Evolutionary conservation across 2,888 invertebrate genomes (phyloP).

Genomic region (Gandaritis pyraliata): DNA sequence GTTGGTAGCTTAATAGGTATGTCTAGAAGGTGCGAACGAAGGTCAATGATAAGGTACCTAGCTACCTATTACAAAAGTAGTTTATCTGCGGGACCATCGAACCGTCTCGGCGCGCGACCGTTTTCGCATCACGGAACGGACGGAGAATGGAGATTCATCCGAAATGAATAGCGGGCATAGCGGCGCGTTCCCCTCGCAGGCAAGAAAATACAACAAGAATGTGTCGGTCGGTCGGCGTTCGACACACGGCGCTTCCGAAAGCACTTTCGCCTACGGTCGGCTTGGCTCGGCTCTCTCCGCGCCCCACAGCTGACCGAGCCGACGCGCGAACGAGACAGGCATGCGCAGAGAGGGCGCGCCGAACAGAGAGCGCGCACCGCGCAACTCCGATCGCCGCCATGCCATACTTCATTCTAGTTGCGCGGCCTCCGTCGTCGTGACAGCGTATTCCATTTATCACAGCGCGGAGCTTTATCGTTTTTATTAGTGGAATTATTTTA

Average conservation of each 20-base stretch:
- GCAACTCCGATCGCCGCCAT: constrained; percentile 74
- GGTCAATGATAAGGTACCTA: constrained; percentile 34
- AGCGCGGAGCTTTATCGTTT: constrained; percentile 69
- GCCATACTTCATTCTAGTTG: constrained; percentile 80
- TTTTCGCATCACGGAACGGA: constrained; percentile 35
- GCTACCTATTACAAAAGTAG: background rate
- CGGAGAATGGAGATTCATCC: constrained; percentile 46
- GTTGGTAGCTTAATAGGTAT: too few species aligned
- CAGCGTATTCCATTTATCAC: constrained; percentile 69
- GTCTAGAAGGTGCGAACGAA: constrained; percentile 19
- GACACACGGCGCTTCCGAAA: constrained; percentile 66
- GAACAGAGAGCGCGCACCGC: constrained; percentile 62
- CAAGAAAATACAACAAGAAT: constrained; percentile 60
- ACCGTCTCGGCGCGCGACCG: constrained; percentile 24
- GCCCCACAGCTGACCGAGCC: constrained; percentile 80
- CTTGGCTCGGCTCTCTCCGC: constrained; percentile 67
- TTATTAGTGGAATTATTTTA: constrained; percentile 74
- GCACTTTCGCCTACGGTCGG: constrained; percentile 79
- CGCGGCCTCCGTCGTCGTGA: constrained; percentile 75
- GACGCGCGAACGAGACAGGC: constrained; percentile 61
- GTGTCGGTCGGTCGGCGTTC: constrained; percentile 54
- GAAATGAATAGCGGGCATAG: constrained; percentile 51
- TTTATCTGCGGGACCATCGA: constrained; percentile 29
- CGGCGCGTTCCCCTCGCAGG: constrained; percentile 41
- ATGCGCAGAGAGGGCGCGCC: constrained; percentile 44